Percentiles rank a stretch among this genome's conserved stretches.
Conservation (phyloP, 2,797 vertebrate species). For the Chaetophractus vellerosus region DNA sequence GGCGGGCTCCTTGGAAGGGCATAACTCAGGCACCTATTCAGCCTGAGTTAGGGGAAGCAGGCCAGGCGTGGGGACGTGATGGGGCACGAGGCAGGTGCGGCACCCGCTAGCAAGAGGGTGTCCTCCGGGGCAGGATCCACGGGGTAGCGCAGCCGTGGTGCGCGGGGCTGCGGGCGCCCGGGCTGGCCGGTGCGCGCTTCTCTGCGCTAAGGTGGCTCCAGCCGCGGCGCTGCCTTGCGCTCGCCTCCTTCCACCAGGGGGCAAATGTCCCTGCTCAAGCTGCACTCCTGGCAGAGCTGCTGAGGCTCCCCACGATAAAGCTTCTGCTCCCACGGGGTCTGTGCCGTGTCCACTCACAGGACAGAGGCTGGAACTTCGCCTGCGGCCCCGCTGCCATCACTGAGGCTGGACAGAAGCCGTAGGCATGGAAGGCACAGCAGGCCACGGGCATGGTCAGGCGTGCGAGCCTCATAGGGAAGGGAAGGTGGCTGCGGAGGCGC, state of each 20-base stretch:
- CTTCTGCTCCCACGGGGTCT: neutral
- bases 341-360: neutral
- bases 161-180: too few species aligned
- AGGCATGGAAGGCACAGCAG: neutral
- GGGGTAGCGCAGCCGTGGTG: too few species aligned
- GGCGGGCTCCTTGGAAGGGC: neutral
- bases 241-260: rapidly evolving
- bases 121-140: too few species aligned
- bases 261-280: neutral
- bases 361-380: rapidly evolving
- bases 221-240: too few species aligned
- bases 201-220: too few species aligned
- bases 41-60: neutral
- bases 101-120: neutral
- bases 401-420: neutral
- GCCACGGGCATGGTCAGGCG: neutral
- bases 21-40: neutral
- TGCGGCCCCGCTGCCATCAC: neutral
- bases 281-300: neutral
- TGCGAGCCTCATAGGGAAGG: neutral
- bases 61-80: neutral
- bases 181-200: too few species aligned
- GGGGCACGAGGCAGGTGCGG: neutral
- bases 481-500: too few species aligned
- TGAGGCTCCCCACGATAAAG: too few species aligned